Percentiles rank a stretch among this genome's conserved stretches.
Evolutionary conservation across 2,797 vertebrate genomes (phyloP).

Genomic region (Poeciliopsis presidionis): DNA sequence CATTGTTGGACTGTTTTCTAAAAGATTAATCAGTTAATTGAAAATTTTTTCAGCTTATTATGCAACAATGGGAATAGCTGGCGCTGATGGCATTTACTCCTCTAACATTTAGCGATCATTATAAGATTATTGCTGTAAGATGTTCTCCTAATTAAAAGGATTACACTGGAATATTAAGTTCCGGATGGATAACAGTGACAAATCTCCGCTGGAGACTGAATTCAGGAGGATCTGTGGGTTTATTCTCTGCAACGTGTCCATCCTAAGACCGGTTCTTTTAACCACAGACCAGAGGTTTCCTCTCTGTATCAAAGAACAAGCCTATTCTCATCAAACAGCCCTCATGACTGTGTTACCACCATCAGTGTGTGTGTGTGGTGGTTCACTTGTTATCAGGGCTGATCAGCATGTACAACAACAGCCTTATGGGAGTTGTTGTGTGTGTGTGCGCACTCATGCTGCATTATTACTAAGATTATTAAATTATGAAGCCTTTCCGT

Average conservation of each 20-base stretch:
- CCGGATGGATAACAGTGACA: not conserved
- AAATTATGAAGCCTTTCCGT: constrained; percentile 79
- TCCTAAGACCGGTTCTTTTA: not conserved
- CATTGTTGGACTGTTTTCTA: not conserved
- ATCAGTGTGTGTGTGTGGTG: constrained; percentile 24
- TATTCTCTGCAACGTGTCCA: not conserved
- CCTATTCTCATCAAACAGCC: constrained; percentile 47
- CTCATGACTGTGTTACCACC: constrained; percentile 57
- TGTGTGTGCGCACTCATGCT: constrained; percentile 24
- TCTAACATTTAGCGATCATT: not conserved
- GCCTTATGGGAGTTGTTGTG: constrained; percentile 41
- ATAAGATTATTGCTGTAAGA: constrained; percentile 7
- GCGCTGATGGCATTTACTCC: not conserved
- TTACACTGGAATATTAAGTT: constrained; percentile 1
- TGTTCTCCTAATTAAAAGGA: constrained; percentile 9
- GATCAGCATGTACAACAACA: constrained; percentile 40
- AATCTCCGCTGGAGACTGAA: not conserved
- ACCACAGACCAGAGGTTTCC: constrained; percentile 10
- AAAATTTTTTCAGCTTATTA: not conserved
- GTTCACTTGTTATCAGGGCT: constrained; percentile 27
- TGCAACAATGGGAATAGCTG: not conserved
- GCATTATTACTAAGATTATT: constrained; percentile 78
- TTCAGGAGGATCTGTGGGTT: not conserved
- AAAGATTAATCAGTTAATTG: constrained; percentile 10
- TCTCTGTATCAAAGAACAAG: constrained; percentile 30